A percentile compares a stretch with the other conserved stretches of the same genome.
Evolutionary conservation across 2,888 invertebrate species (phyloP).

Genomic region (Drosophila ochracea): DNA sequence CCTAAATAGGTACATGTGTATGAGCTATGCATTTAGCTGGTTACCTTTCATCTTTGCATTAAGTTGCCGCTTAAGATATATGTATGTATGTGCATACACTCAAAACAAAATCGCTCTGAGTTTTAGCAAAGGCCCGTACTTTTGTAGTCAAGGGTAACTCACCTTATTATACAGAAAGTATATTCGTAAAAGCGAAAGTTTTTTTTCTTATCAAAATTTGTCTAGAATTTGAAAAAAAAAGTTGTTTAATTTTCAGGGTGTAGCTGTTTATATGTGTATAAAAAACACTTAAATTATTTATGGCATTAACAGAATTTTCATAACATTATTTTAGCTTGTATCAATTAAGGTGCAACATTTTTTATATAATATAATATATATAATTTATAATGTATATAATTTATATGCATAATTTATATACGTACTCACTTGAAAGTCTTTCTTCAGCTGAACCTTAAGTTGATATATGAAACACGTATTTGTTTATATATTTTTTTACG

Average conservation of each 20-base stretch:
- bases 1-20: neutral
- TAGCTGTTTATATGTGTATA: neutral
- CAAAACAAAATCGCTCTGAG: neutral
- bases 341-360: no score
- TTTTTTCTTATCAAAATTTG: neutral
- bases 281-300: neutral
- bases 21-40: neutral
- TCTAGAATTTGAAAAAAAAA: neutral
- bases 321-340: no score
- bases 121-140: neutral
- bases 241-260: neutral
- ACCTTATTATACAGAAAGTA: neutral
- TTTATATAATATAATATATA: no score
- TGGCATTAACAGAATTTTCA: no score
- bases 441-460: neutral
- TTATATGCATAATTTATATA: neutral
- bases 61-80: neutral
- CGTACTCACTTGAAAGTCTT: conserved; percentile 6
- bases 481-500: neutral
- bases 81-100: neutral
- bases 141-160: neutral
- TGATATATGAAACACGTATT: neutral
- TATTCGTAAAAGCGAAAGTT: neutral
- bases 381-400: neutral
- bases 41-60: neutral